Evolutionary conservation across 2,797 vertebrate genomes (phyloP).

Genomic region (Arnoldichthys spilopterus): DNA sequence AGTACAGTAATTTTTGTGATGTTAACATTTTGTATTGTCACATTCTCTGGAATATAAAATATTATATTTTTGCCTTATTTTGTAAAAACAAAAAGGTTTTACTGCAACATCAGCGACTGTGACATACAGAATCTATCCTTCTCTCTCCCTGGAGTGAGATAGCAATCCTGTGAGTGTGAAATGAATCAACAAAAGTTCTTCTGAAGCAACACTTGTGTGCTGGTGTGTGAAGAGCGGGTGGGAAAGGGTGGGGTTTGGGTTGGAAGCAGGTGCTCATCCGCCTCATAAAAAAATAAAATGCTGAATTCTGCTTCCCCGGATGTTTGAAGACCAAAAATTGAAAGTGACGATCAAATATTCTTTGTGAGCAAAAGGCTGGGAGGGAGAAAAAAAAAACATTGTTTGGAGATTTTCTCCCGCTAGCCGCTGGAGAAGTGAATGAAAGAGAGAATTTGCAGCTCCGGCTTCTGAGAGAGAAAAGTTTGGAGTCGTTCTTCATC

Average conservation of each 20-base stretch:
- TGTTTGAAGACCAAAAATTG: slow-evolving; percentile 16
- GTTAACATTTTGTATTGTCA: too few relatives aligned
- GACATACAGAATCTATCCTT: not conserved
- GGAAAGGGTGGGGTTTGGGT: not conserved
- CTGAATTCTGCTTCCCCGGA: slow-evolving; percentile 4
- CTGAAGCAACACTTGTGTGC: slow-evolving; percentile 12
- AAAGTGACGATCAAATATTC: slow-evolving; percentile 37
- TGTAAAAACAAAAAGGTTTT: not conserved
- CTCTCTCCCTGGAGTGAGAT: not conserved
- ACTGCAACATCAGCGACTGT: not conserved
- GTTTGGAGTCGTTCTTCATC: not conserved
- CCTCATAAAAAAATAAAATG: not conserved
- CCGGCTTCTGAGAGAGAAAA: slow-evolving; percentile 2
- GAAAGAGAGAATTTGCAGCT: slow-evolving; percentile 19
- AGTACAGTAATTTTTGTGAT: too few relatives aligned
- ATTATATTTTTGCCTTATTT: too few relatives aligned
- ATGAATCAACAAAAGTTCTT: not conserved
- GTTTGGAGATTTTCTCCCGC: slow-evolving; percentile 3
- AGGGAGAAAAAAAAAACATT: slow-evolving; percentile 1
- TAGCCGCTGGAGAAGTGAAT: slow-evolving; percentile 14
- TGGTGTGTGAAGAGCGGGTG: not conserved
- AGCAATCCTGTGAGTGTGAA: slow-evolving; percentile 10
- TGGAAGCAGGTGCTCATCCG: slow-evolving; percentile 19
- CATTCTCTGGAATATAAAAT: too few relatives aligned
- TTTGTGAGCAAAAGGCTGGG: slow-evolving; percentile 1